Base-by-base conservation (phyloP, 2,888 invertebrate species). In the Hermaeophaga mercurialis region DNA sequence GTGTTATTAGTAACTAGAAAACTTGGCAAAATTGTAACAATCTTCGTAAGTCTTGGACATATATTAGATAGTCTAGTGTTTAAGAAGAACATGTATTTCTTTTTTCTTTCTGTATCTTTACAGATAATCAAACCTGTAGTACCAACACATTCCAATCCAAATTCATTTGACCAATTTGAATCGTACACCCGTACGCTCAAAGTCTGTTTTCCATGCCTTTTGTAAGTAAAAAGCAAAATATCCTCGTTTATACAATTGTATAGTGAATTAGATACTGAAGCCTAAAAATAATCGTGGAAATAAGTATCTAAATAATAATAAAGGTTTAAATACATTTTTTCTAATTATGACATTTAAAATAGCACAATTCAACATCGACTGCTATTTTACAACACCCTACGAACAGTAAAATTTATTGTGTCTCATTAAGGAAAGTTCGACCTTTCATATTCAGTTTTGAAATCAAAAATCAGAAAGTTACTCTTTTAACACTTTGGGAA, bases 11-110 rank as follows among this genome's bases (percentile, higher is more conserved):
- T 82, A 0, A 92, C 86, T 54, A 90, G 80, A 77, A 91, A 91
- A 77, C 89, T 89, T 0, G 92, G 91, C 36, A 89, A 80, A 6
- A 92, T 82, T 0, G 89, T 90, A 26, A 92, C 84, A 48, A 92
- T 88, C 73, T 89, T 90, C 0, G 91, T 91, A 54, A 90, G 81
- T 63, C 87, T 84, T 0, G 89, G 88, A 54, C 87, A 86, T 19
- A 90, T 81, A 56, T 86, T 85, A 0, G 91, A 90, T 62, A 89
- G 79, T 14, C 84, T 84, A 22, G 83, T 82, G 52, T 82, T 84
- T 39, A 90, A 80, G 64, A 91, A 81, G 70, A 92, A 85, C 46
- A 89, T 78, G 70, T 91, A 91, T 70, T 86, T 85, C 53, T 86
- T 83, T 48, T 85, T 82, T 0, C 91, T 76, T 75, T 90, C 90